phyloP scores from a whole-genome alignment of 2,888 invertebrate species.

The Abrostola triplasia region DNA sequence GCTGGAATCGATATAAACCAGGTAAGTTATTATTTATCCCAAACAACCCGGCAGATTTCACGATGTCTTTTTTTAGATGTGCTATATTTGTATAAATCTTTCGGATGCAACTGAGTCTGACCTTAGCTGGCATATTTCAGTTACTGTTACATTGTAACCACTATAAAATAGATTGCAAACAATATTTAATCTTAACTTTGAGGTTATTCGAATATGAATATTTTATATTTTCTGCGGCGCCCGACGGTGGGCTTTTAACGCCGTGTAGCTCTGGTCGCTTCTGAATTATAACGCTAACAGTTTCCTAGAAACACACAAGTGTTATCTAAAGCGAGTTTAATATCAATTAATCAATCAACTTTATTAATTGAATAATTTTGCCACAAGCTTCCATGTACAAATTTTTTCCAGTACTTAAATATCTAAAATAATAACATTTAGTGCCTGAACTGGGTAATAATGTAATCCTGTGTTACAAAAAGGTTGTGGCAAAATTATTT shows the following conservation, averaged over 20 bases:
- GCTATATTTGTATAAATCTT: constrained; percentile 36
- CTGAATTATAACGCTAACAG: background rate
- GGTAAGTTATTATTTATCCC: constrained; percentile 30
- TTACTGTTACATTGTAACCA: constrained; percentile 10
- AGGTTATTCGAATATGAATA: constrained; percentile 27
- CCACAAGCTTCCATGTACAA: too few relatives aligned
- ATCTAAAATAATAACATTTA: too few relatives aligned
- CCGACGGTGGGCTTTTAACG: background rate
- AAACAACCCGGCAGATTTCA: constrained; percentile 32
- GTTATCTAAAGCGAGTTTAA: background rate
- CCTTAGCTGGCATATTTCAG: constrained; percentile 8
- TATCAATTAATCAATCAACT: too few relatives aligned
- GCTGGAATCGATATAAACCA: background rate
- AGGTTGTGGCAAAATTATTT: too few relatives aligned
- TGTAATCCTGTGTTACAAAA: too few relatives aligned
- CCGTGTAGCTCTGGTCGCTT: background rate
- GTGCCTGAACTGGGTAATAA: too few relatives aligned
- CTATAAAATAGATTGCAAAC: background rate
- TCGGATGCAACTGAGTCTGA: constrained; percentile 16
- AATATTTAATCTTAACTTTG: constrained; percentile 18
- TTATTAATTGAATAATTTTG: too few relatives aligned
- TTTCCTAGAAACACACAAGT: too few relatives aligned
- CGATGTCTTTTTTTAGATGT: constrained; percentile 46
- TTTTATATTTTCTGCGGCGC: background rate
- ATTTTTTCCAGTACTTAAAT: too few relatives aligned